Base-by-base conservation (phyloP, 2,888 invertebrate species). In the Sinhomidia bicolor region DNA sequence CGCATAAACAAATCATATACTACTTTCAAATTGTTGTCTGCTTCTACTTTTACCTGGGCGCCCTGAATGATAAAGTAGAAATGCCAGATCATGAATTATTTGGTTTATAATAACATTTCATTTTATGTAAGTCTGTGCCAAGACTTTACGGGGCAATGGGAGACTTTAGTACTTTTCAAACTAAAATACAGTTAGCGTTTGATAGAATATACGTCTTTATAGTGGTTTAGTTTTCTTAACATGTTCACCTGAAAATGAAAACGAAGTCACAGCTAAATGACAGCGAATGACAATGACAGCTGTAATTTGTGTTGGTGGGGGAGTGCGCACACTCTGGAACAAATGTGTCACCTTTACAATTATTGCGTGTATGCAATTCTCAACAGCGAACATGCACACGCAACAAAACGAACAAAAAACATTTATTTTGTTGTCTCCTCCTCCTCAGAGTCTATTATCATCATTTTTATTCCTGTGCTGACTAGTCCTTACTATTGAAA, bases 241-340 rank as follows among this genome's bases (percentile, higher is more conserved):
- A 14, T 79, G 20, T 12, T 57, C 36, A 57, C 36, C 41, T 57
- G 76, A 79, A 79, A 57, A 12, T 79, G 78, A 79, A 79, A 79
- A 57, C 54, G 57, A 79, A 57, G 32, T 6, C 32, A 36, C 7
- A 32, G 36, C 7, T 36, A 57, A 79, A 32, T 57, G 17, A 20
- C 20, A 57, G 44, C 7, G 36, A 79, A 32, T 79, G 78, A 57
- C 57, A 79, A 79, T 79, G 78, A 79, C 78, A 79, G 32, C 57
- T 79, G 57, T 36, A 57, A 57, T 23, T 47, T 20, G 74, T 44
- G 74, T 10, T 71, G 9, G 23, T 32, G 9, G 23, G 51, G 47
- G 51, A 74, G 47, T 47, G 26, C 32, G 74, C 78, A 79, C 32
- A 36, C 78, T 79, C 32, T 79, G 78, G 78, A 79, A 79, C 78